phyloP scores from a whole-genome alignment of 2,888 invertebrate genomes.

The Parasteatoda lunata region DNA sequence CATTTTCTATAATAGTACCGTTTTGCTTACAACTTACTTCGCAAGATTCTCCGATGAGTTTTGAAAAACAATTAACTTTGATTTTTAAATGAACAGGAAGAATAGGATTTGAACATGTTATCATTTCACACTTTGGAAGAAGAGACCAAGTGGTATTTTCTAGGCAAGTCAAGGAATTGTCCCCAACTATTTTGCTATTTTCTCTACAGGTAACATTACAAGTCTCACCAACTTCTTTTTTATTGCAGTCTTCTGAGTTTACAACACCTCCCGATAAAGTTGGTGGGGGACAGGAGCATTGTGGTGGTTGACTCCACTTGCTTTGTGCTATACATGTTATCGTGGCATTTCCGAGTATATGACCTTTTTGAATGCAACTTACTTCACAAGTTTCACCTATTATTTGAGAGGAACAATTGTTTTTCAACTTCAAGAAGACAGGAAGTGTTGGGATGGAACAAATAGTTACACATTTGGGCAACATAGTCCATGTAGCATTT shows the following conservation, averaged over 20 bases:
- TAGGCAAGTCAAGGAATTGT: neutral
- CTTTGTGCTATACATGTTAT: neutral
- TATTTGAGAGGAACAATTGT: slow-evolving; percentile 7
- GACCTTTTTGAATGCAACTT: slow-evolving; percentile 1
- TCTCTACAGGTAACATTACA: slow-evolving; percentile 13
- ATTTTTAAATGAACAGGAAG: neutral
- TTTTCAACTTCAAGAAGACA: neutral
- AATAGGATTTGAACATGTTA: neutral
- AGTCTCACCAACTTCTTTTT: neutral
- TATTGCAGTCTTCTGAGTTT: neutral
- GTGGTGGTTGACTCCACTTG: slow-evolving; percentile 9
- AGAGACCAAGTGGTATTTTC: slow-evolving; percentile 4
- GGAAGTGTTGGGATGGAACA: neutral
- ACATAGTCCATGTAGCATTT: neutral
- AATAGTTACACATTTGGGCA: neutral
- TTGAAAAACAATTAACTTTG: neutral
- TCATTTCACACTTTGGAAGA: neutral
- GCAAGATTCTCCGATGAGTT: neutral
- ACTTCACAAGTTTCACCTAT: neutral
- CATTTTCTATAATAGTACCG: neutral
- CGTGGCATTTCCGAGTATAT: neutral
- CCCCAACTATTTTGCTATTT: neutral
- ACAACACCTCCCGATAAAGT: neutral
- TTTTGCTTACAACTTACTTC: neutral
- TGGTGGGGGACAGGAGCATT: slow-evolving; percentile 24